Evolutionary conservation across 2,888 invertebrate species (phyloP).

Genomic region (Scelioninae gen. 1): DNA sequence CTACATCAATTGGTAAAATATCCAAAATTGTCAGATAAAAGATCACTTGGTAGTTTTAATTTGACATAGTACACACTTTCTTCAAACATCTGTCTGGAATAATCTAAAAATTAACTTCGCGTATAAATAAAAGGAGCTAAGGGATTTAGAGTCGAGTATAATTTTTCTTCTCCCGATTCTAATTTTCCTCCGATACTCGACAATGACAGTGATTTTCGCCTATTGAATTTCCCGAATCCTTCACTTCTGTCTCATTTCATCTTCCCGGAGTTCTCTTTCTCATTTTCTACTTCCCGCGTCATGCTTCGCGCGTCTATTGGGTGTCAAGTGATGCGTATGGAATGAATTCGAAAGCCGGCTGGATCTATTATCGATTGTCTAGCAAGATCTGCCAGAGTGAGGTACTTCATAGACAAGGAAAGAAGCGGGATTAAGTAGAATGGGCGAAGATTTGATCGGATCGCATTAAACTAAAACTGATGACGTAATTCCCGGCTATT

Average conservation of each 20-base stretch:
- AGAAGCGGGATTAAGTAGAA: slow-evolving; percentile 62
- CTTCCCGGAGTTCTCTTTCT: slow-evolving; percentile 56
- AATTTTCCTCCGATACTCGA: slow-evolving; percentile 78
- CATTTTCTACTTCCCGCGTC: slow-evolving; percentile 57
- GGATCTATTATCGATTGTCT: slow-evolving; percentile 66
- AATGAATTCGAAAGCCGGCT: slow-evolving; percentile 75
- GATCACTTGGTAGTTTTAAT: background rate
- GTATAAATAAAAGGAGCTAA: slow-evolving; percentile 73
- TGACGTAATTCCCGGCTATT: slow-evolving; percentile 34
- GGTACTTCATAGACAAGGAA: slow-evolving; percentile 38
- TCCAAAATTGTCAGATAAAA: no score
- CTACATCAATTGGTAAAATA: no score
- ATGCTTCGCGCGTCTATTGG: slow-evolving; percentile 77
- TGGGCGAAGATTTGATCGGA: slow-evolving; percentile 49
- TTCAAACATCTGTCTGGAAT: background rate
- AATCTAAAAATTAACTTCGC: slow-evolving; percentile 18
- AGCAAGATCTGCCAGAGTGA: slow-evolving; percentile 45
- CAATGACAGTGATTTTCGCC: slow-evolving; percentile 82
- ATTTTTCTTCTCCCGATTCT: slow-evolving; percentile 78
- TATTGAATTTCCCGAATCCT: slow-evolving; percentile 78
- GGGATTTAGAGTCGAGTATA: slow-evolving; percentile 78
- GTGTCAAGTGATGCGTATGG: slow-evolving; percentile 83
- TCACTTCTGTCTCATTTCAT: slow-evolving; percentile 62
- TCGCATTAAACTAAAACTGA: slow-evolving; percentile 33
- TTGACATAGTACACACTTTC: no score